Base-by-base conservation (phyloP, 2,797 vertebrate genomes). In the Leuciscus waleckii region DNA sequence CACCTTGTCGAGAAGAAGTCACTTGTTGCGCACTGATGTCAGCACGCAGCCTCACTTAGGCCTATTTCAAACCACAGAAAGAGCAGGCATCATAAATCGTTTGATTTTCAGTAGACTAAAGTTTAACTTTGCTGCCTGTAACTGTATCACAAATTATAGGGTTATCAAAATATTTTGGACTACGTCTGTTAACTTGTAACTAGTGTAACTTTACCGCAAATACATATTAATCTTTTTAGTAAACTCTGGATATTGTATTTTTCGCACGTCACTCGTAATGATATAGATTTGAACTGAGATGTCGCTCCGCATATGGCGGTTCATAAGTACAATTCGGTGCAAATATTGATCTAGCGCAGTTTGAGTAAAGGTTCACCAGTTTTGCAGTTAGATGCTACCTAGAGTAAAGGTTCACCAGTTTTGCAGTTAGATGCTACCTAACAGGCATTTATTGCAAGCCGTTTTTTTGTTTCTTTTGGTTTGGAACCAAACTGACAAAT, bases 341-440 rank as follows among this genome's bases (percentile, higher is more conserved):
- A 87, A 83, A 21, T 49, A 19, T 67, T 43, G 7, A 71, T n/a
- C 43, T 65, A 74, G 19, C 7, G 39, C 54, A 82, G 87, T 85
- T 89, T 75, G 61, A 89, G 73, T 76, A 73, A 85, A 86, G 85
- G 84, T 86, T 84, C 70, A 83, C 67, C 63, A 35, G 16, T 77
- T 80, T 90, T 82, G 86, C 91, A 91, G 83, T 88, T 82, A 82
- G 77, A 79, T 92, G 92, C 87, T 90, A 90, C 80, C 89, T 37
- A 78, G 61, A 89, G 73, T 76, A 73, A 85, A 86, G 85, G 84
- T 86, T 84, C 70, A 83, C 67, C 63, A 35, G 16, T 77, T 80
- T 90, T 82, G 86, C 91, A 91, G 83, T 88, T 82, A 82, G 77
- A 79, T 92, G 92, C 87, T 90, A 90, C 80, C 89, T 37, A 78